Evolutionary conservation across 2,888 invertebrate genomes (phyloP).

Genomic region (Heliconius aoede): DNA sequence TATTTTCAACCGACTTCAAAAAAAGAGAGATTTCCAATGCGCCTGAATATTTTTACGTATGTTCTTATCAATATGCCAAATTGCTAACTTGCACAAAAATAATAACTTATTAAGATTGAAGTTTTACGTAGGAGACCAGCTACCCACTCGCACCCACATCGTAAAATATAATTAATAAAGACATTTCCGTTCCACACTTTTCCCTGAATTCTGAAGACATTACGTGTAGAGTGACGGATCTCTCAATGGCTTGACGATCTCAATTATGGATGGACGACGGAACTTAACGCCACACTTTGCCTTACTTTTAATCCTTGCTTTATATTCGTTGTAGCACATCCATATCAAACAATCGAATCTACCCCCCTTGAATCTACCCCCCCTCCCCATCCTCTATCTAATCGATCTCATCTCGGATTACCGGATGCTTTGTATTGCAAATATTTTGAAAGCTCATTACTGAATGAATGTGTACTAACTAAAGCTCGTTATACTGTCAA

Average conservation of each 20-base stretch:
- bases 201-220: background rate
- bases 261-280: no score
- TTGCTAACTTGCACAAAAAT: no score
- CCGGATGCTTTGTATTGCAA: slow-evolving; percentile 29
- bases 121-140: no score
- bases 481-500: slow-evolving; percentile 6
- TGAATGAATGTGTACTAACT: slow-evolving; percentile 31
- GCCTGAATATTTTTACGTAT: no score
- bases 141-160: no score
- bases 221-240: background rate
- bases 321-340: background rate
- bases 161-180: no score
- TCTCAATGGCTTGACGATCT: no score
- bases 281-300: background rate
- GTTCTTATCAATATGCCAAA: no score
- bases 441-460: slow-evolving; percentile 39
- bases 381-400: background rate
- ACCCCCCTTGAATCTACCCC: slow-evolving; percentile 14
- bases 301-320: background rate
- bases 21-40: no score
- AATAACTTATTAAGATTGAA: no score
- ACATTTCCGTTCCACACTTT: background rate
- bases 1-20: no score
- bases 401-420: slow-evolving; percentile 27
- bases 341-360: slow-evolving; percentile 2